phyloP scores from a whole-genome alignment of 2,888 invertebrate species.

The Drosophila algonquin region DNA sequence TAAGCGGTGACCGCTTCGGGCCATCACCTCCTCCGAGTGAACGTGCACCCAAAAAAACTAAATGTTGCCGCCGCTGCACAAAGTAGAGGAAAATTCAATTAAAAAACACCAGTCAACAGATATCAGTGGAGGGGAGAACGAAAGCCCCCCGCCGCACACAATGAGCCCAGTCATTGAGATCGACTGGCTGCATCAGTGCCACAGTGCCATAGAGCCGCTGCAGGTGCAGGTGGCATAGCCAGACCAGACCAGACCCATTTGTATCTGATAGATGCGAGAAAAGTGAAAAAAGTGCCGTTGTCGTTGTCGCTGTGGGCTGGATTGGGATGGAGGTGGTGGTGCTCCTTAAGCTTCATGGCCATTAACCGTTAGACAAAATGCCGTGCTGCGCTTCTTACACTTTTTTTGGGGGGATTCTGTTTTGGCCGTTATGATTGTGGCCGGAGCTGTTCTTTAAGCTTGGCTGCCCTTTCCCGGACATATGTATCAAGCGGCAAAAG shows the following conservation, averaged over 20 bases:
- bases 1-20: constrained; percentile 59
- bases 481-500: constrained; percentile 26
- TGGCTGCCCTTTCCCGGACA: constrained; percentile 37
- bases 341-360: constrained; percentile 52
- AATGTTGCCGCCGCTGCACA: constrained; percentile 51
- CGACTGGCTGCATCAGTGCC: constrained; percentile 47
- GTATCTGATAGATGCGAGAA: constrained; percentile 64
- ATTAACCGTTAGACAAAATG: constrained; percentile 73
- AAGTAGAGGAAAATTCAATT: constrained; percentile 61
- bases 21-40: constrained; percentile 22
- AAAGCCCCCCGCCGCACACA: constrained; percentile 25
- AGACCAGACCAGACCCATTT: constrained; percentile 50
- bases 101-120: constrained; percentile 64
- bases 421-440: constrained; percentile 65
- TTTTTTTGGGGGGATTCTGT: constrained; percentile 52
- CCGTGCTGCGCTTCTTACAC: constrained; percentile 49
- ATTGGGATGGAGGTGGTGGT: neutral
- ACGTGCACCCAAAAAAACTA: constrained; percentile 47
- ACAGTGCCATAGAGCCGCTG: neutral
- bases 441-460: constrained; percentile 30
- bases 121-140: constrained; percentile 33
- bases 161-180: constrained; percentile 61
- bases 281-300: constrained; percentile 76
- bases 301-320: constrained; percentile 8
- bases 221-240: constrained; percentile 60